phyloP scores from a whole-genome alignment of 2,888 invertebrate genomes.

The Cerastoderma edule region DNA sequence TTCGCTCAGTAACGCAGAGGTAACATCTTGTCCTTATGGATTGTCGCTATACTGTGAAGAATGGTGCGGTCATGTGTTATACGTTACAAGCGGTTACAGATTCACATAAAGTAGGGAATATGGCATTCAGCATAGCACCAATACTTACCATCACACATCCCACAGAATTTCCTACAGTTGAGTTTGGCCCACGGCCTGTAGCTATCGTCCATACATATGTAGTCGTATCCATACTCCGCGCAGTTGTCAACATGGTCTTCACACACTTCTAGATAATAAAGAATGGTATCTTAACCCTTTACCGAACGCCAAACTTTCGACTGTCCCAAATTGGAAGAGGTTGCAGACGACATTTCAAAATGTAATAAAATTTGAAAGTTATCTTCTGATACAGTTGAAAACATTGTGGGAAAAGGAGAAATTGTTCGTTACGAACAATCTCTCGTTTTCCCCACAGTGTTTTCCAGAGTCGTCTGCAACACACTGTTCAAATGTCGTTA shows the following conservation, averaged over 20 bases:
- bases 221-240: constrained; percentile 36
- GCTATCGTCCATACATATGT: constrained; percentile 40
- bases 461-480: no score
- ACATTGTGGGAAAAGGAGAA: no score
- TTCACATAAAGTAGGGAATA: neutral
- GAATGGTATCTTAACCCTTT: neutral
- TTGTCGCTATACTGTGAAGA: neutral
- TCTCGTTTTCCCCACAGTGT: no score
- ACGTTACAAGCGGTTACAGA: neutral
- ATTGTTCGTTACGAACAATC: no score
- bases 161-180: constrained; percentile 40
- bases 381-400: no score
- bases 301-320: neutral
- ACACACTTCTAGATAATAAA: neutral
- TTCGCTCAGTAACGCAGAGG: neutral
- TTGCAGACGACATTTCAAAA: neutral
- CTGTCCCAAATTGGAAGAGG: neutral
- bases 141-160: constrained; percentile 33
- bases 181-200: constrained; percentile 35
- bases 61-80: neutral
- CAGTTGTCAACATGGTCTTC: constrained; percentile 23
- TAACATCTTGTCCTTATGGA: neutral
- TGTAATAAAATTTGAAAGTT: neutral
- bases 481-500: no score
- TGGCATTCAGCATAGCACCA: neutral